Base-by-base conservation (phyloP, 2,888 invertebrate species). In the Brachyopa scutellaris region DNA sequence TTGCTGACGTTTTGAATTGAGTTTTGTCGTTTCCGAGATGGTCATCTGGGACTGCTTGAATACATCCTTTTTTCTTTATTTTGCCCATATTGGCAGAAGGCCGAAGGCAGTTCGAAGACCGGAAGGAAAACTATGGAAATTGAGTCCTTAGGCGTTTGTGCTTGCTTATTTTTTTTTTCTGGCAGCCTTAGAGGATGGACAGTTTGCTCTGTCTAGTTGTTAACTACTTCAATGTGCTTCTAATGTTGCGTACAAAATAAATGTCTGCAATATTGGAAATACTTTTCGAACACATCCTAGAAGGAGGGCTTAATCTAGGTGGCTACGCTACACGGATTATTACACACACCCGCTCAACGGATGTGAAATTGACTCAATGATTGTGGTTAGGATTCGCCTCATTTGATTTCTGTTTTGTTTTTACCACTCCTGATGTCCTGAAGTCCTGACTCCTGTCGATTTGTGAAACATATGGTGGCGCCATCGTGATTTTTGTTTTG, bases 191-290 rank as follows among this genome's bases (percentile, higher is more conserved):
- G 11, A 57, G 74, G 17, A 67, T 69, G 79, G 66, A 45, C 59
- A 15, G 29, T 33, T 23, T 13, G 26, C 26, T 23, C 11, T 51
- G 26, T 61, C 47, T 64, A 64, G 62, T 59, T 42, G 57, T 67
- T 40, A 45, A 66, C 59, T 31, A 40, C 31, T 69, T 36, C 31
- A n/a, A 17, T 57, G 59, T 49, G 23, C 51, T 26, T 45, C 33
- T 76, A 82, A 82, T 70, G 80, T 70, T 82, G 76, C 76, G 80
- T 82, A 70, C 51, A 40, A 57, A 76, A 76, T 70, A 70, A 64
- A 80, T 69, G 67, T 17, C 19, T 19, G 33, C 47, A 31, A 61
- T 62, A 57, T 57, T 11, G 19, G 42, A 53, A 61, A 53, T 72
- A 13, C 42, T 23, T 61, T 67, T 69, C 62, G 61, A 74, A 79